Evolutionary conservation across 2,888 invertebrate species (phyloP).

Genomic region (Charanyca ferruginea): DNA sequence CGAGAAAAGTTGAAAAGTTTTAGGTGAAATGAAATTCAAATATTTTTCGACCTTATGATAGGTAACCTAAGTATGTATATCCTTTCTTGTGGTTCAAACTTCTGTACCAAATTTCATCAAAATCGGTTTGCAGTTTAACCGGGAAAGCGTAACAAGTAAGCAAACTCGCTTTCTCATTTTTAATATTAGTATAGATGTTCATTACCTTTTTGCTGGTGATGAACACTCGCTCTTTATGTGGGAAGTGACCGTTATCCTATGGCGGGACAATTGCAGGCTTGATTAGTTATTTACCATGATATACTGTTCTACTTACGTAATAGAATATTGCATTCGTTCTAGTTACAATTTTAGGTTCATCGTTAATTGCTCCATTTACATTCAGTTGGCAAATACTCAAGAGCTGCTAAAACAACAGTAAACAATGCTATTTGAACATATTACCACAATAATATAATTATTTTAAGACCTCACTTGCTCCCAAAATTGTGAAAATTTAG

Average conservation of each 20-base stretch:
- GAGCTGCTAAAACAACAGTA: conserved; percentile 34
- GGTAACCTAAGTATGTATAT: no score
- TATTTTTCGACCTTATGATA: no score
- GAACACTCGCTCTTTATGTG: no score
- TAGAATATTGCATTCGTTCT: conserved; percentile 39
- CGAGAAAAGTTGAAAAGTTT: no score
- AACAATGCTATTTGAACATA: conserved; percentile 38
- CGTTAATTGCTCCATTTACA: conserved; percentile 43
- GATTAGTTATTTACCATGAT: neutral
- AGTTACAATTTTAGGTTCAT: conserved; percentile 42
- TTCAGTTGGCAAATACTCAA: conserved; percentile 50
- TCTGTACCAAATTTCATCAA: no score
- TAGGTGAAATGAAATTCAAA: no score
- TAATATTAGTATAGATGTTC: neutral
- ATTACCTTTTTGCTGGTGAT: neutral
- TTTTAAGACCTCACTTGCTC: conserved; percentile 30
- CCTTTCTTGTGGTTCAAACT: no score
- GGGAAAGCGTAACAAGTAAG: no score
- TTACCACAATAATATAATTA: conserved; percentile 39
- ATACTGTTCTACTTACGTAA: neutral
- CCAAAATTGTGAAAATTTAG: conserved; percentile 53
- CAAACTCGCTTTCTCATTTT: no score
- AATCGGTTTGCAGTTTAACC: no score
- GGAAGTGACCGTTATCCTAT: neutral
- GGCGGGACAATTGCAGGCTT: neutral